Evolutionary conservation across 2,113 vertebrate genomes (phyloP).

Genomic region (Dissostichus mawsoni): DNA sequence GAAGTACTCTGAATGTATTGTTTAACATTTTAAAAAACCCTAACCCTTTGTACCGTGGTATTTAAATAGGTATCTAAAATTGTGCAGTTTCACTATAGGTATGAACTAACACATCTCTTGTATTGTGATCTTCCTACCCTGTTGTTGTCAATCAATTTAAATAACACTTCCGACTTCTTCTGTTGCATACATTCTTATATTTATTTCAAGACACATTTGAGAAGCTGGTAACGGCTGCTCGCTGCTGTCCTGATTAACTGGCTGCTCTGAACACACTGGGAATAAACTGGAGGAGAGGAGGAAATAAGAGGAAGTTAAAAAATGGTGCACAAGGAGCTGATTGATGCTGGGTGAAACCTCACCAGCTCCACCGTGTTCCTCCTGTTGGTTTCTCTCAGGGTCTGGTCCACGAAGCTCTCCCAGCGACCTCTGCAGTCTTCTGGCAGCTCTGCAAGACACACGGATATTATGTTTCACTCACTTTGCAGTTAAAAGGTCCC

Average conservation of each 20-base stretch:
- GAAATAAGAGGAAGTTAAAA: not conserved
- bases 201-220: constrained; percentile 7
- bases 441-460: constrained; percentile 87
- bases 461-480: not conserved
- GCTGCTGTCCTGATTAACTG: constrained; percentile 10
- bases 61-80: no score
- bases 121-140: no score
- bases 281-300: not conserved
- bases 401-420: constrained; percentile 97
- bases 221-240: not conserved
- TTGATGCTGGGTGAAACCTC: constrained; percentile 51
- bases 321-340: not conserved
- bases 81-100: no score
- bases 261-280: not conserved
- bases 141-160: not conserved
- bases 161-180: not conserved
- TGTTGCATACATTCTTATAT: constrained; percentile 2
- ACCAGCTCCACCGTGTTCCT: constrained; percentile 96
- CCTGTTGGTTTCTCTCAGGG: constrained; percentile 92
- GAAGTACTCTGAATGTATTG: no score
- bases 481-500: not conserved
- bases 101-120: no score
- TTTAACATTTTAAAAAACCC: no score
- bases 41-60: no score
- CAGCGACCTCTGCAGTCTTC: constrained; percentile 95